These are phyloP conservation scores for Crypturellus undulatus DNA, from an alignment of 2,113 vertebrate genomes.

Conservation along the genomic window DNA sequence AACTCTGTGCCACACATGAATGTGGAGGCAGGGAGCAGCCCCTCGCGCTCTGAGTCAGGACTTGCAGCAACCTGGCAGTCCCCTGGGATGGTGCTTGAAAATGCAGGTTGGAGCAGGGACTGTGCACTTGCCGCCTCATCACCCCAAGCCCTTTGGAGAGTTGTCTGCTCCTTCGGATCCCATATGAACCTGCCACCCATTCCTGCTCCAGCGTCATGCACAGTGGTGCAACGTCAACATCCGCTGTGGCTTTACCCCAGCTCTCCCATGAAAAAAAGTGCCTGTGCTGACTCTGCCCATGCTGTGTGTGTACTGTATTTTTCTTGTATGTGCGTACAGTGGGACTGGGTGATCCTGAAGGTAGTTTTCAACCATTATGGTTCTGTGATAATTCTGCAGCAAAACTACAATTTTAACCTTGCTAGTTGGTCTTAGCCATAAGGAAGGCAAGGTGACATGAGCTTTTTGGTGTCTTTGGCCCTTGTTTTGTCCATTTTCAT, in stretches of 20 bases:
- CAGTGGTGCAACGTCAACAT: neutral
- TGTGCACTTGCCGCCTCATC: fast-evolving
- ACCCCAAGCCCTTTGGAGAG: neutral
- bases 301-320: neutral
- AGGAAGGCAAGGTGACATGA: neutral
- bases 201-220: neutral
- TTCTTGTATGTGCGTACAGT: neutral
- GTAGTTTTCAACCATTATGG: too few relatives aligned
- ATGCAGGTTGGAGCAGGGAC: neutral
- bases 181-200: neutral
- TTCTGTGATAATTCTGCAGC: neutral
- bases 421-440: neutral
- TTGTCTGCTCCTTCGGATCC: neutral
- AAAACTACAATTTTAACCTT: too few relatives aligned
- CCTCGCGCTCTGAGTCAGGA: fast-evolving
- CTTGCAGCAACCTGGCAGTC: neutral
- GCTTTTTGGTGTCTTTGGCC: neutral
- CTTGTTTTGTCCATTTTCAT: neutral
- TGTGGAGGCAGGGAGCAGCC: neutral
- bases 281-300: neutral
- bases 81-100: neutral
- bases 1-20: neutral
- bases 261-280: neutral
- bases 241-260: neutral
- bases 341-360: too few relatives aligned